Evolutionary conservation across 1,140 invertebrate genomes (phyloP).

Genomic region (Zaprionus taronus): DNA sequence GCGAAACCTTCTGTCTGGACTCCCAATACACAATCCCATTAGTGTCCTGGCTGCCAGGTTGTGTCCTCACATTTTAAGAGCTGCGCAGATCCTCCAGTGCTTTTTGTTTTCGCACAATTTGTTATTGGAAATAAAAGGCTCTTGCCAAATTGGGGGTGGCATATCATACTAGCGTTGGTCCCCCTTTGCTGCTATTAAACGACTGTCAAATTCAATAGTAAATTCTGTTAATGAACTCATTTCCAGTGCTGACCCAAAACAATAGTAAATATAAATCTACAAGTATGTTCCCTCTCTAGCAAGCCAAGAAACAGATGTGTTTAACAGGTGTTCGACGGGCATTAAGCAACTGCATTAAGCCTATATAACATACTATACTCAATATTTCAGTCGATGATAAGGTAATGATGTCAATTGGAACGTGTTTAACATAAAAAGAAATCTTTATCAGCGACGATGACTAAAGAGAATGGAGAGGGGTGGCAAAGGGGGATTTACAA

Average conservation of each 20-base stretch:
- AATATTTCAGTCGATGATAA: constrained; percentile 7
- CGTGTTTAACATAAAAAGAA: constrained; percentile 19
- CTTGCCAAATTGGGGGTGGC: too few species aligned
- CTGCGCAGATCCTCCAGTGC: too few species aligned
- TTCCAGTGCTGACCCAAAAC: constrained; percentile 7
- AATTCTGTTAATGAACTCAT: background rate
- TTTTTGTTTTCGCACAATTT: too few species aligned
- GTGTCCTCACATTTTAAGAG: too few species aligned
- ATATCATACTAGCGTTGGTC: too few species aligned
- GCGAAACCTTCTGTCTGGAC: too few species aligned
- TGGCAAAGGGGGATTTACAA: constrained; percentile 10
- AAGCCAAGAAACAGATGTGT: constrained; percentile 6
- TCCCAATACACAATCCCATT: too few species aligned
- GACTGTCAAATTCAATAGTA: background rate
- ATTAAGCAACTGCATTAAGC: constrained; percentile 2
- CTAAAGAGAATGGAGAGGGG: background rate
- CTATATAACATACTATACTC: background rate
- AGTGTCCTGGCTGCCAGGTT: too few species aligned
- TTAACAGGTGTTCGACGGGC: constrained; percentile 26
- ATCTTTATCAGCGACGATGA: constrained; percentile 24
- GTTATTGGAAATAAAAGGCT: too few species aligned
- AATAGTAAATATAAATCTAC: background rate
- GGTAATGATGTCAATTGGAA: constrained; percentile 22
- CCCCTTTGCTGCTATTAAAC: too few species aligned
- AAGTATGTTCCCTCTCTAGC: constrained; percentile 5